These are phyloP conservation scores for Bergia sp. DNA, from an alignment of 92 coral and sea anemone genomes.

Conservation along the genomic window DNA sequence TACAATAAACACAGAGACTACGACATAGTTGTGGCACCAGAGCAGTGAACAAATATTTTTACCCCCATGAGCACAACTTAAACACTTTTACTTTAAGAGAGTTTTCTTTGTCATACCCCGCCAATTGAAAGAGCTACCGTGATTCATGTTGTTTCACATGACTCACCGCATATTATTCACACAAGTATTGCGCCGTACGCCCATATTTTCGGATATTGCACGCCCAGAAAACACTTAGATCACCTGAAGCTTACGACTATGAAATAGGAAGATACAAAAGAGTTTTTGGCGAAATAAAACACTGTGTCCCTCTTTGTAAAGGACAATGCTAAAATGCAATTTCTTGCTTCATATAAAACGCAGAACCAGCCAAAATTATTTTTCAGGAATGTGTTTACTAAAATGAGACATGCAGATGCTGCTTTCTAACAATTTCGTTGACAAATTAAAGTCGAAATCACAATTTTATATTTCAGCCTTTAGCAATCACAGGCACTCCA, in stretches of 20 bases:
- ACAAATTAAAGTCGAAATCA: no score
- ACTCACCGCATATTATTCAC: neutral
- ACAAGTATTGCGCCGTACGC: neutral
- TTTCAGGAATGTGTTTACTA: no score
- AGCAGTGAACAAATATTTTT: no score
- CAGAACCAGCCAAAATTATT: no score
- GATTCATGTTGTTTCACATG: neutral
- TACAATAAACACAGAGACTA: no score
- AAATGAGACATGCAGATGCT: no score
- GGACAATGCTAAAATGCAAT: neutral
- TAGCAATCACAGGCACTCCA: neutral
- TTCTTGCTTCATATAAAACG: no score
- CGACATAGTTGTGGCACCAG: no score
- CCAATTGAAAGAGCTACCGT: neutral
- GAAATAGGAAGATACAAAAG: neutral
- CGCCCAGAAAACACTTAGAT: neutral
- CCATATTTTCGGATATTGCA: neutral
- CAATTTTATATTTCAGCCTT: neutral
- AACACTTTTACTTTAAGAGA: neutral
- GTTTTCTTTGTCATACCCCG: neutral
- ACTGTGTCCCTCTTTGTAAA: neutral
- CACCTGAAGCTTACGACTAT: neutral
- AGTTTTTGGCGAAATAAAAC: neutral
- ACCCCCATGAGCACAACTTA: neutral
- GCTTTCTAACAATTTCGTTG: no score